phyloP scores from a whole-genome alignment of 2,888 invertebrate genomes.

The Cylindroiulus punctatus region DNA sequence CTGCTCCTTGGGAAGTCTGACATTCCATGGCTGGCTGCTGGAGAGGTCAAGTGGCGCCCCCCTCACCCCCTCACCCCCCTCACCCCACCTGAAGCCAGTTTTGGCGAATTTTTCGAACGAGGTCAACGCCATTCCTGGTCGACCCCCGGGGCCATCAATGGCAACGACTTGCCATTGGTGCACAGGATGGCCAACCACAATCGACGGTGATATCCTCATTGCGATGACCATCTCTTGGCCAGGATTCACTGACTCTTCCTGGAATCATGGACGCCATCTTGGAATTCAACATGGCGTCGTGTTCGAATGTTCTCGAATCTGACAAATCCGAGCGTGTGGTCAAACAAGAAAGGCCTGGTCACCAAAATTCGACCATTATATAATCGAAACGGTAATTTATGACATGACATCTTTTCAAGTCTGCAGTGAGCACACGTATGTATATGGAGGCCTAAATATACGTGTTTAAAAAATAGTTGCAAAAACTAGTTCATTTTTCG shows the following conservation, averaged over 20 bases:
- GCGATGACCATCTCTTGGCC: neutral
- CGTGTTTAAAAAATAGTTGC: no score
- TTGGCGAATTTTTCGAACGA: neutral
- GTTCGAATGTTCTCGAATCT: no score
- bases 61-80: neutral
- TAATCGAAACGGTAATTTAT: no score
- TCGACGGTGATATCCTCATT: neutral
- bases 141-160: slow-evolving; percentile 3
- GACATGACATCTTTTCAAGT: no score
- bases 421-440: no score
- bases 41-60: neutral
- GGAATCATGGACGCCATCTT: neutral
- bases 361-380: no score
- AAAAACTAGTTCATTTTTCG: no score
- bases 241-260: slow-evolving; percentile 15
- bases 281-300: no score
- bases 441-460: no score
- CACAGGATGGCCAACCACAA: neutral
- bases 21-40: neutral
- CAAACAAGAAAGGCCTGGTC: no score
- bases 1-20: slow-evolving; percentile 5
- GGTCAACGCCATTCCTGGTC: slow-evolving; percentile 8
- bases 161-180: neutral
- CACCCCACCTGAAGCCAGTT: neutral
- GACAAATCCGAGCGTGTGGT: no score